Base-by-base conservation (phyloP, 2,888 invertebrate genomes). In the Archips xylosteana region DNA sequence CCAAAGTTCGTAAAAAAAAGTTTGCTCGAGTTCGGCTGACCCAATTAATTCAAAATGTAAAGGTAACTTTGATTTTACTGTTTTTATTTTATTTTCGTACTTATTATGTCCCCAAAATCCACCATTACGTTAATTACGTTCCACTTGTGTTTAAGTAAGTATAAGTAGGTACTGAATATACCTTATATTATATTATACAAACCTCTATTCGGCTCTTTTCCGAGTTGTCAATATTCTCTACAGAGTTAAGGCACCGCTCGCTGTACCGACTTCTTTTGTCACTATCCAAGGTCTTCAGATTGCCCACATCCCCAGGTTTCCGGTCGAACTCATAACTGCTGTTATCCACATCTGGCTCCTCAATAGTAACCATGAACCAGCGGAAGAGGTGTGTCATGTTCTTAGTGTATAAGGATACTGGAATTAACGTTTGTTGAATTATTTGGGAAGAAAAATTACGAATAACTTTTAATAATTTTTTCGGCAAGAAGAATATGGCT, bases 301-400 rank as follows among this genome's bases (percentile, higher is more conserved):
- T 87, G 15, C 94, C 94, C 0, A 92, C 92, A 45, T 92, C 89
- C 0, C 81, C 83, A 0, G 77, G 69, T 1, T 80, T 81, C 2
- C 81, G 81, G 1, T 82, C 80, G 47, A 83, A 85, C 54, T 87
- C 84, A 15, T 84, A 82, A 0, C 82, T 78, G 13, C 78, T 84
- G 49, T 85, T 82, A 75, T 93, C 94, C 8, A 90, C 81, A 0
- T 86, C 85, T 0, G 94, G 92, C 67, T 93, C 91, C 67, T 94
- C 94, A 0, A 89, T 92, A 0, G 93, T 93, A 70, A 94, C 91
- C 92, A 94, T 93, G 81, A 93, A 94, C 87, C 88, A 88, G 23
- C 87, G 86, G 78, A 94, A 94, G 0, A 91, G 87, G 0, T 88
- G 87, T 1, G 79, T 82, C 0, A 45, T 9, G 23, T 54, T 54